phyloP scores from a whole-genome alignment of 1,140 invertebrate genomes.

The Drosophila parabipectinata region DNA sequence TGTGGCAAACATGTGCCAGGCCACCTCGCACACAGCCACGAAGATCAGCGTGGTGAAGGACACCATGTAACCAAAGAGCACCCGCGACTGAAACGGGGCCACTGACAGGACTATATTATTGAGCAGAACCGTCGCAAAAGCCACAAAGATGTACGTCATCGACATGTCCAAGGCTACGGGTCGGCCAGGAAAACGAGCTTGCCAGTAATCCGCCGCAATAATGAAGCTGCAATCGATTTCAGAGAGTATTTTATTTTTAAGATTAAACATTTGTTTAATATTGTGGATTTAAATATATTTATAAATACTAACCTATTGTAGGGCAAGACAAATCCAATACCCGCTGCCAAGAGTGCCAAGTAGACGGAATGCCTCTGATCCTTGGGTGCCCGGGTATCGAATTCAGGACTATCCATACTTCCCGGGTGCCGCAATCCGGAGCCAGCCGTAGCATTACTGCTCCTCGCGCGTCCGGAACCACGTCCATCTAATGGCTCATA shows the following conservation, averaged over 20 bases:
- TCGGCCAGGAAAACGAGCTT: slow-evolving; percentile 91
- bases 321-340: slow-evolving; percentile 95
- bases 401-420: slow-evolving; percentile 80
- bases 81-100: slow-evolving; percentile 92
- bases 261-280: neutral
- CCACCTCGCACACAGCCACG: slow-evolving; percentile 93
- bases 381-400: slow-evolving; percentile 85
- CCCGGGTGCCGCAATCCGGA: slow-evolving; percentile 60
- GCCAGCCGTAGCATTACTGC: slow-evolving; percentile 11
- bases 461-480: slow-evolving; percentile 30
- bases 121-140: slow-evolving; percentile 92
- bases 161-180: slow-evolving; percentile 97
- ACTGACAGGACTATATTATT: slow-evolving; percentile 94
- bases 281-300: neutral
- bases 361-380: slow-evolving; percentile 92
- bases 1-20: slow-evolving; percentile 90
- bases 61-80: slow-evolving; percentile 94
- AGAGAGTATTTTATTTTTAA: neutral
- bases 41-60: slow-evolving; percentile 92
- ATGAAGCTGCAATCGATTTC: slow-evolving; percentile 87
- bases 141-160: slow-evolving; percentile 93
- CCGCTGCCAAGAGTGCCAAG: slow-evolving; percentile 91
- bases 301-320: slow-evolving; percentile 91
- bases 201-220: slow-evolving; percentile 95
- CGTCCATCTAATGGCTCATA: slow-evolving; percentile 77